A percentile compares a stretch with the other conserved stretches of the same genome.
Conservation (phyloP, 1,140 invertebrate species). For the Mycetomoellerius zeteki region DNA sequence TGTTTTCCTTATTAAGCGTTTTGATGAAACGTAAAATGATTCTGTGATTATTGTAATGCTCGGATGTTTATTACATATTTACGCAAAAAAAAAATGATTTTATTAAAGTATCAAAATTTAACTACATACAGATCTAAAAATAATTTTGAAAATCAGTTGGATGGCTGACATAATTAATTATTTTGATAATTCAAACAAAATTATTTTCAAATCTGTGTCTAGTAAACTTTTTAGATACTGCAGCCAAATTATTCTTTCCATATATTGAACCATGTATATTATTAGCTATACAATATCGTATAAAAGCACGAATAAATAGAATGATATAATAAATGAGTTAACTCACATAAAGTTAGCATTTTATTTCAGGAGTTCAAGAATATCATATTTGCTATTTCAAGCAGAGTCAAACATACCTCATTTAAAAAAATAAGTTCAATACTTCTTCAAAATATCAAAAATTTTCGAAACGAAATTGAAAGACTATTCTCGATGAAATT, state of each 20-base stretch:
- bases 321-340: not conserved
- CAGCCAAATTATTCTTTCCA: too few species aligned
- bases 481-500: not conserved
- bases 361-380: not conserved
- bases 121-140: too few species aligned
- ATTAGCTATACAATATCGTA: not conserved
- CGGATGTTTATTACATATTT: not conserved
- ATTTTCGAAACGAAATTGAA: not conserved
- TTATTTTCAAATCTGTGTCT: too few species aligned
- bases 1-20: not conserved
- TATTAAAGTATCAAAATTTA: too few species aligned
- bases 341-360: not conserved
- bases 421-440: not conserved
- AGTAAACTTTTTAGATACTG: too few species aligned
- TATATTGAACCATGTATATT: too few species aligned
- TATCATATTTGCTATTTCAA: not conserved
- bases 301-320: not conserved
- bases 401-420: not conserved
- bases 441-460: not conserved
- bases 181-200: too few species aligned
- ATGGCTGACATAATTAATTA: too few species aligned
- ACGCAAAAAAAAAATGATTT: too few species aligned
- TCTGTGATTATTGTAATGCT: not conserved
- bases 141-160: too few species aligned
- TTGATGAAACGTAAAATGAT: not conserved